Base-by-base conservation (phyloP, 2,888 invertebrate species). In the Heliconius hortense region DNA sequence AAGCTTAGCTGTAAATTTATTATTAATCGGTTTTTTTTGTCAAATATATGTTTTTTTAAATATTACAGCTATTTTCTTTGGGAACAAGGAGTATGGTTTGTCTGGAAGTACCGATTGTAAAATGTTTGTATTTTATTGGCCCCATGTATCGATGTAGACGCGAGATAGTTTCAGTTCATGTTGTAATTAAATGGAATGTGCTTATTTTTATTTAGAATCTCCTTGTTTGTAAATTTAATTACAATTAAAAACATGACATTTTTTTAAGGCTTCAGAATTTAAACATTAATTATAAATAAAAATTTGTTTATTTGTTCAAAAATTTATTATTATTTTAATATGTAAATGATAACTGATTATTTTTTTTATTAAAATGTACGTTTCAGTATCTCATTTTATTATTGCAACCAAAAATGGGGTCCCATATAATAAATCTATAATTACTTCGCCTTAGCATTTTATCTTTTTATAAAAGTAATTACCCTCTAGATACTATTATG, bases 71-170 rank as follows among this genome's bases (percentile, higher is more conserved):
- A 59, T 28, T 39, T 71, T 15, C 56, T 43, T 35, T 28, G 39
- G 26, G 53, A 74, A 56, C 60, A 60, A 71, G 43, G 71, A 62
- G 60, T 64, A 39, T 64, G 56, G 18, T 35, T 63, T 70, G 64
- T 43, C 53, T 74, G 53, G 56, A 66, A 71, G 70, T 75, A 64
- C n/a, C 59, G 39, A 35, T 56, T 53, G 48, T 72, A 72, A 35
- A 72, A 60, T 74, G 69, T 73, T 64, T 73, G 71, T 67, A 70
- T 67, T 78, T 72, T 67, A 66, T 77, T 79, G 75, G 78, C 74
- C 78, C 78, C 64, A 77, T 77, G 77, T 72, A 74, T 79, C 76
- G 74, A 74, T 79, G 78, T 76, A 64, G 74, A 72, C 69, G 70
- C 70, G 60, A 73, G 70, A 73, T 70, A 64, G 59, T 43, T 71